Evolutionary conservation across 2,888 invertebrate species (phyloP).

Genomic region (Phalera bucephala): DNA sequence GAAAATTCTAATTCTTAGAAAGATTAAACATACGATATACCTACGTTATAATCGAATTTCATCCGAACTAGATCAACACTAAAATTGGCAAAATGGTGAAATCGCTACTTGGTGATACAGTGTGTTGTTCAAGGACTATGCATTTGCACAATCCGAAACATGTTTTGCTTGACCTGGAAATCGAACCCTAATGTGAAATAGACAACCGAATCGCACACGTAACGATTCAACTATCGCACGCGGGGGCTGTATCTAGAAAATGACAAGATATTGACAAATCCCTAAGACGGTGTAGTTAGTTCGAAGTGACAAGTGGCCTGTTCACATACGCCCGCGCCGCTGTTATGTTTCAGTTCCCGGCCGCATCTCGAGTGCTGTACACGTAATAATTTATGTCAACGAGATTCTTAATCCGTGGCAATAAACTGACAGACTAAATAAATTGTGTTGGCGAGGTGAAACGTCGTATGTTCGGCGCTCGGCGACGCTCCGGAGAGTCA

Average conservation of each 20-base stretch:
- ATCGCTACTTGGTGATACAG: constrained; percentile 1
- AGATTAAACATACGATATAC: too few species aligned
- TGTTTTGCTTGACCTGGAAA: constrained; percentile 34
- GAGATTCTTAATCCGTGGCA: constrained; percentile 69
- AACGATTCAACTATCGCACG: constrained; percentile 1
- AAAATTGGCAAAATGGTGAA: constrained; percentile 12
- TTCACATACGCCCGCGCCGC: too few species aligned
- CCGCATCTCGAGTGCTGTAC: constrained; percentile 50
- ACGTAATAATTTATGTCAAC: constrained; percentile 69
- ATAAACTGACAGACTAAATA: constrained; percentile 66
- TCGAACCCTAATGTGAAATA: constrained; percentile 13
- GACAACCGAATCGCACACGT: constrained; percentile 1
- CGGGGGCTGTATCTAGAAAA: not conserved
- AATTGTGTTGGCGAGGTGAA: constrained; percentile 40
- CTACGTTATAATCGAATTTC: too few species aligned
- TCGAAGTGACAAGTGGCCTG: too few species aligned
- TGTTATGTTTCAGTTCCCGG: constrained; percentile 39
- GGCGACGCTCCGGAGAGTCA: constrained; percentile 38
- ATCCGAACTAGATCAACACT: too few species aligned
- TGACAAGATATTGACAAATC: constrained; percentile 4
- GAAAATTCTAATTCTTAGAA: too few species aligned
- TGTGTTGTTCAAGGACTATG: constrained; percentile 18
- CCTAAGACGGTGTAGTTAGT: too few species aligned
- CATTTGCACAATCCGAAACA: constrained; percentile 31
- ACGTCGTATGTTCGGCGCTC: constrained; percentile 45